Conservation (phyloP, 1,140 invertebrate genomes). For the Apis florea region DNA sequence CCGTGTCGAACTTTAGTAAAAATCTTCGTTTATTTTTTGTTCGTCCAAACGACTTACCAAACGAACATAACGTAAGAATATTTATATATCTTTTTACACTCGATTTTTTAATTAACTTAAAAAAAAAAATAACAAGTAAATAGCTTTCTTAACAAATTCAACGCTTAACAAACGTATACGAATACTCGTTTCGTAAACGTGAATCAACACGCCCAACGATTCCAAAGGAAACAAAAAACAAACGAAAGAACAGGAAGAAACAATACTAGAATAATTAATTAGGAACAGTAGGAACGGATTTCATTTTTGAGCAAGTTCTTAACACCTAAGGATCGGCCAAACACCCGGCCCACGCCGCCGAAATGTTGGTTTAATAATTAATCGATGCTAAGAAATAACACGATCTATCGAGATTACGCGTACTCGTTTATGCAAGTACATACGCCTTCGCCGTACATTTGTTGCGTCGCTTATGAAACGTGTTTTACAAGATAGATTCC, state of each 20-base stretch:
- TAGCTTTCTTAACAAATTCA: not conserved
- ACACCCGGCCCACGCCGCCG: slow-evolving; percentile 5
- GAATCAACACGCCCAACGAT: not conserved
- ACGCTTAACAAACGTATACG: not conserved
- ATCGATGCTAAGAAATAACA: slow-evolving; percentile 27
- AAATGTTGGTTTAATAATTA: slow-evolving; percentile 7
- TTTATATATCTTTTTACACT: too few species aligned
- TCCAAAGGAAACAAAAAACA: not conserved
- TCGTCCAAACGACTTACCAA: too few species aligned
- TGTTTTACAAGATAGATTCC: not conserved
- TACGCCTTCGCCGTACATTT: slow-evolving; percentile 34
- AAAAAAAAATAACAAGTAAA: too few species aligned
- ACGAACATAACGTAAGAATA: too few species aligned
- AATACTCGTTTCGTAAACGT: not conserved
- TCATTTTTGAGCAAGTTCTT: slow-evolving; percentile 56
- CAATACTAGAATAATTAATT: slow-evolving; percentile 48
- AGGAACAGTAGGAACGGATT: slow-evolving; percentile 60
- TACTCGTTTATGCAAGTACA: slow-evolving; percentile 48
- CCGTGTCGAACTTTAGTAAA: too few species aligned
- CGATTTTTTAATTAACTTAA: too few species aligned
- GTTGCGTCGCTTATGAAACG: slow-evolving; percentile 14
- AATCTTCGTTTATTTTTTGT: too few species aligned
- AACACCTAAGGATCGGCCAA: not conserved
- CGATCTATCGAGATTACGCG: slow-evolving; percentile 41
- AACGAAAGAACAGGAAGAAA: not conserved